Evolutionary conservation across 2,113 vertebrate species (phyloP).

Genomic region (Podarcis raffonei): DNA sequence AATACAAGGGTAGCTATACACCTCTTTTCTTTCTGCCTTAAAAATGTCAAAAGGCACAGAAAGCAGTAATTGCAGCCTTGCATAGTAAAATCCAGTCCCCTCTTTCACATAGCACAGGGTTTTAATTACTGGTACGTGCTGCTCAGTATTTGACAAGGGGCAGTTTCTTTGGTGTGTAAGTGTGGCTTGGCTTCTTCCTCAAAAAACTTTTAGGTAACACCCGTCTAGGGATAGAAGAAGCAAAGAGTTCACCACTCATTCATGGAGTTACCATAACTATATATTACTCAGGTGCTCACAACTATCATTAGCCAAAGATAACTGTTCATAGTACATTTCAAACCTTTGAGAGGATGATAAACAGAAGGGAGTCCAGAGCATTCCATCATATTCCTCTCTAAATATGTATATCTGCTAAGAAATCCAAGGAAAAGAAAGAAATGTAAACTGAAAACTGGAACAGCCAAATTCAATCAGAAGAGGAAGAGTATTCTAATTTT

Average conservation of each 20-base stretch:
- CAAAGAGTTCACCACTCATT: not conserved
- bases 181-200: not conserved
- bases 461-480: slow-evolving; percentile 4
- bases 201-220: not conserved
- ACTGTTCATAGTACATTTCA: not conserved
- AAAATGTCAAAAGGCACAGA: not conserved
- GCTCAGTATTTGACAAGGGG: not conserved
- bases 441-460: not conserved
- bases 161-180: not conserved
- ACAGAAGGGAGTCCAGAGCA: not conserved
- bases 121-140: not conserved
- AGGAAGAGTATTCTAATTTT: not conserved
- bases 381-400: not conserved
- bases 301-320: not conserved
- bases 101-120: not conserved
- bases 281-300: not conserved
- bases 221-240: not conserved
- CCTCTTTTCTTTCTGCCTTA: not conserved
- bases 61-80: not conserved
- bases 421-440: not conserved
- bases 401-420: not conserved
- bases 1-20: not conserved
- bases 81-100: not conserved
- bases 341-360: not conserved
- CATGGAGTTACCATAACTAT: not conserved